A percentile compares a stretch with the other conserved stretches of the same genome.
Evolutionary conservation across 2,113 vertebrate genomes (phyloP).

Genomic region (Gymnobelideus leadbeateri): DNA sequence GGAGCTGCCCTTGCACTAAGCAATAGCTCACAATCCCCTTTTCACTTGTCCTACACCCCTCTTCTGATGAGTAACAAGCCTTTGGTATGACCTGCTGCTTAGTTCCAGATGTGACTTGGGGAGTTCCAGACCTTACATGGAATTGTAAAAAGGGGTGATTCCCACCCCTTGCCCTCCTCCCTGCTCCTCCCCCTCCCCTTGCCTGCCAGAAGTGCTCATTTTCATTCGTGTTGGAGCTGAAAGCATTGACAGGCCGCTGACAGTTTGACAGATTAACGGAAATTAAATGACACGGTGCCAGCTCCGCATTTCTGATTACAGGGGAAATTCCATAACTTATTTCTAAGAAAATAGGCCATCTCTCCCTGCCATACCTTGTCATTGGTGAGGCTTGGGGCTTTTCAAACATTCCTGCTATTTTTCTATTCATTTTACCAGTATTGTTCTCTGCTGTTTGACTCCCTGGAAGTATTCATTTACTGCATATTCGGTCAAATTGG

Average conservation of each 20-base stretch:
- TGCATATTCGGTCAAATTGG: neutral
- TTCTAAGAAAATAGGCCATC: neutral
- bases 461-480: neutral
- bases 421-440: neutral
- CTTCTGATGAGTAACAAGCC: neutral
- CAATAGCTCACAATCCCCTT: neutral
- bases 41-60: neutral
- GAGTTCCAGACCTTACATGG: neutral
- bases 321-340: neutral
- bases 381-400: neutral
- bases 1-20: too few species aligned
- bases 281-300: slow-evolving; percentile 3
- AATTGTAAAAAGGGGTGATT: neutral
- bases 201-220: neutral
- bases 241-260: slow-evolving; percentile 8
- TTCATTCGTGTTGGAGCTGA: slow-evolving; percentile 8
- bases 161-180: neutral
- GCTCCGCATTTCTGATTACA: neutral
- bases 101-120: neutral
- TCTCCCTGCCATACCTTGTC: neutral
- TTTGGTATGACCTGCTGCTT: neutral
- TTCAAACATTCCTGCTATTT: neutral
- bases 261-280: slow-evolving; percentile 12
- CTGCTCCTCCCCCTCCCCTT: neutral
- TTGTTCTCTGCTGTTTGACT: neutral